phyloP scores from a whole-genome alignment of 2,113 vertebrate genomes.

The Dicaeum eximium region DNA sequence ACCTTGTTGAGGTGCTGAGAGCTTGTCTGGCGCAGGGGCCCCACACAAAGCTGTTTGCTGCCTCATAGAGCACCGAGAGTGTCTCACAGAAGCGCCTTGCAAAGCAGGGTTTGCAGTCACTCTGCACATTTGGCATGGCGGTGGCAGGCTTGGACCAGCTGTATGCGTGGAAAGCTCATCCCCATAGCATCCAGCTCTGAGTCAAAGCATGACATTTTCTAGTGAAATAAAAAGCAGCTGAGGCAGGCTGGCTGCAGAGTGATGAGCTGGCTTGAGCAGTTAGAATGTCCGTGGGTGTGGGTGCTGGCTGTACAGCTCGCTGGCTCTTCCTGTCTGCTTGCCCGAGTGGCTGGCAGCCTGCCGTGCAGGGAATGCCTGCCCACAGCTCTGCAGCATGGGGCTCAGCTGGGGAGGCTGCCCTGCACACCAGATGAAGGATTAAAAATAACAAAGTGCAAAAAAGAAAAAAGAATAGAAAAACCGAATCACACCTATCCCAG shows the following conservation, averaged over 20 bases:
- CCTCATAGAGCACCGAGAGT: fast-evolving
- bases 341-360: neutral
- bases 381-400: neutral
- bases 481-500: neutral
- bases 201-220: conserved; percentile 35
- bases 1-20: neutral
- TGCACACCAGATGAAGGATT: neutral
- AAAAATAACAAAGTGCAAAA: neutral
- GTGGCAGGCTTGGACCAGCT: neutral
- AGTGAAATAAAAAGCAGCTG: conserved; percentile 49
- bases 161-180: neutral
- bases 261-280: neutral
- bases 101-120: neutral
- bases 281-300: neutral
- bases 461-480: neutral
- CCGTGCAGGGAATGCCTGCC: neutral
- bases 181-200: conserved; percentile 8
- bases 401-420: neutral
- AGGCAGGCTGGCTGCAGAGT: conserved; percentile 1
- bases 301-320: neutral
- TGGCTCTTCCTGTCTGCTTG: neutral
- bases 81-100: neutral
- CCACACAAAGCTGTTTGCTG: neutral
- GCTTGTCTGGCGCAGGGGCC: neutral
- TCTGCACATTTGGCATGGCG: neutral